Percentiles rank a stretch among this genome's conserved stretches.
Evolutionary conservation across 2,797 vertebrate genomes (phyloP).

Genomic region (Lateolabrax maculatus): DNA sequence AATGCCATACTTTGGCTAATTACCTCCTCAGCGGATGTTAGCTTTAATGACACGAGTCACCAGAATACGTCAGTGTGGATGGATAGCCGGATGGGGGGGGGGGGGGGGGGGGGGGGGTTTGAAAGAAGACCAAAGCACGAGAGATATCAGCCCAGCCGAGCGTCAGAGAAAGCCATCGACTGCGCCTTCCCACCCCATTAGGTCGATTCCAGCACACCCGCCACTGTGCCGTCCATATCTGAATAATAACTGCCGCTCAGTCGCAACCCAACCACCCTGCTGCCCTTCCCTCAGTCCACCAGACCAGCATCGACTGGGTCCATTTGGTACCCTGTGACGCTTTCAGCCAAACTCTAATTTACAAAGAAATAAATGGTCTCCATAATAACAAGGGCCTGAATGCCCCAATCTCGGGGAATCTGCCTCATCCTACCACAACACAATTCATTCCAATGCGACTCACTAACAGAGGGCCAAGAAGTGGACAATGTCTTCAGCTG

Average conservation of each 20-base stretch:
- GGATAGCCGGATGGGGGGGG: constrained; percentile 65
- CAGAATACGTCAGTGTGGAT: constrained; percentile 84
- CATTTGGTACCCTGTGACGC: constrained; percentile 86
- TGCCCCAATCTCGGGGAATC: constrained; percentile 61
- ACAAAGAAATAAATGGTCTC: constrained; percentile 83
- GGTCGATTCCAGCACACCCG: constrained; percentile 73
- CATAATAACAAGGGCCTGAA: constrained; percentile 73
- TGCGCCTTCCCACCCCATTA: constrained; percentile 87
- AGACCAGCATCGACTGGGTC: constrained; percentile 80
- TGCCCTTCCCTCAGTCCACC: constrained; percentile 75
- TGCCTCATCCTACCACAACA: constrained; percentile 57
- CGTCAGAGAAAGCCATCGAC: constrained; percentile 81
- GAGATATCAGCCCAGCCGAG: constrained; percentile 81
- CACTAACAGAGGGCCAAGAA: constrained; percentile 39
- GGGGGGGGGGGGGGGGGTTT: constrained; percentile 30
- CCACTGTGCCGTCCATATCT: constrained; percentile 75
- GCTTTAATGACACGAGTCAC: constrained; percentile 88
- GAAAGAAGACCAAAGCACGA: constrained; percentile 65
- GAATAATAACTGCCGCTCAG: constrained; percentile 84
- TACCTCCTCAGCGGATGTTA: constrained; percentile 84
- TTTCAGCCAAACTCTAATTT: constrained; percentile 85
- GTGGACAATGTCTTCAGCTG: constrained; percentile 46
- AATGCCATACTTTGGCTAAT: constrained; percentile 88
- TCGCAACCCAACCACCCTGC: constrained; percentile 61
- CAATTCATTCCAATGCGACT: constrained; percentile 45